phyloP scores from a whole-genome alignment of 1,140 invertebrate species.

The Zaprionus ornatus region DNA sequence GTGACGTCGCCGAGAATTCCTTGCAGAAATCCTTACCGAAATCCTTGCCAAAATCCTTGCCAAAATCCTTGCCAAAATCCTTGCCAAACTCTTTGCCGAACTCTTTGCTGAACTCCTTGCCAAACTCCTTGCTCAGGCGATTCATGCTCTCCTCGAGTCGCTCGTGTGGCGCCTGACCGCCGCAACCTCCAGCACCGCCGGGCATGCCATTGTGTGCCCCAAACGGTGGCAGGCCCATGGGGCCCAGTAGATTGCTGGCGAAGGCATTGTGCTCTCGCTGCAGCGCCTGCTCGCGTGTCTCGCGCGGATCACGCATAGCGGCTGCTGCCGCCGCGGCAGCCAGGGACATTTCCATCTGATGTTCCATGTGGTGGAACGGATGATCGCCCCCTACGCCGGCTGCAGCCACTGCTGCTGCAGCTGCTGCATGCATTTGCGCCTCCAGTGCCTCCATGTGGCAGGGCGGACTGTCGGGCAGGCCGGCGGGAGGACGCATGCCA shows the following conservation, averaged over 20 bases:
- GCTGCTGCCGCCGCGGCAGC: conserved; percentile 73
- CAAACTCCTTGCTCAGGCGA: conserved; percentile 78
- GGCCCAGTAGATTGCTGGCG: conserved; percentile 83
- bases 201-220: conserved; percentile 53
- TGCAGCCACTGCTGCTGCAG: conserved; percentile 70
- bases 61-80: conserved; percentile 67
- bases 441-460: conserved; percentile 79
- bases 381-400: conserved; percentile 68
- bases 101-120: conserved; percentile 54
- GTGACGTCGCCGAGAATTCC: conserved; percentile 70
- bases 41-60: conserved; percentile 71
- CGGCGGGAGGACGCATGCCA: conserved; percentile 63
- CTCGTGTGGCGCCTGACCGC: conserved; percentile 85
- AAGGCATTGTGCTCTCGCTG: conserved; percentile 82
- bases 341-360: conserved; percentile 82
- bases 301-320: conserved; percentile 49
- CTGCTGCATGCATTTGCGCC: conserved; percentile 80
- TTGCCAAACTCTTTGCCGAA: conserved; percentile 75
- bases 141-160: conserved; percentile 84
- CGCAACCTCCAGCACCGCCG: conserved; percentile 47
- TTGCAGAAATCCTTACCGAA: conserved; percentile 75
- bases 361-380: conserved; percentile 83
- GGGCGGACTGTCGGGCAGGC: conserved; percentile 65
- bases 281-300: conserved; percentile 67
- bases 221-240: conserved; percentile 84